Conservation (phyloP, 92 coral and sea anemone genomes). For the Phymanthus crucifer region DNA sequence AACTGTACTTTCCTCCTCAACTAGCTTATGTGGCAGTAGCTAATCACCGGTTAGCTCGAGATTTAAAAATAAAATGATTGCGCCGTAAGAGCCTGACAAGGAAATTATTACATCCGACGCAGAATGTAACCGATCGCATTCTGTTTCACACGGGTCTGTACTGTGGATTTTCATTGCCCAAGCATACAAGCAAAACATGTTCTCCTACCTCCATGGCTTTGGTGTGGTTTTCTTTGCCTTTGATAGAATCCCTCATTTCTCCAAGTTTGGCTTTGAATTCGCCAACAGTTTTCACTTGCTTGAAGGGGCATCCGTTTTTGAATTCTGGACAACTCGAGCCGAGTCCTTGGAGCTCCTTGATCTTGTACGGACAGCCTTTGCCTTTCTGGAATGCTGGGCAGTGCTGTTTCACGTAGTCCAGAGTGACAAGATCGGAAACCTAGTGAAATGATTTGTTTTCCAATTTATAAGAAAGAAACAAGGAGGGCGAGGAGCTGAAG, state of each 20-base stretch:
- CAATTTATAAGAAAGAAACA: not conserved
- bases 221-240: conserved; percentile 30
- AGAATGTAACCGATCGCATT: too few species aligned
- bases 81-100: too few species aligned
- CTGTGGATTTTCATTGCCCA: too few species aligned
- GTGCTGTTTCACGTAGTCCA: conserved; percentile 21
- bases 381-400: conserved; percentile 36
- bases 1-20: too few species aligned
- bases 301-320: conserved; percentile 40
- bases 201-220: conserved; percentile 19
- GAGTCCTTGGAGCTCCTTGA: conserved; percentile 21
- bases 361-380: conserved; percentile 25
- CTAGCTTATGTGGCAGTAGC: too few species aligned
- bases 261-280: conserved; percentile 35
- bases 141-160: too few species aligned
- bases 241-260: conserved; percentile 31
- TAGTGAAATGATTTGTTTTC: not conserved
- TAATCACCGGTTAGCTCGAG: too few species aligned
- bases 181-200: too few species aligned
- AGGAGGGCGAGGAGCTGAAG: not conserved
- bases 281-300: conserved; percentile 29
- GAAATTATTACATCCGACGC: too few species aligned
- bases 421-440: conserved; percentile 21
- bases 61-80: too few species aligned
- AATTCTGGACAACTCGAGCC: conserved; percentile 34